Percentiles rank a stretch among this genome's conserved stretches.
Conservation (phyloP, 1,140 invertebrate genomes). For the Drosophila pachea region DNA sequence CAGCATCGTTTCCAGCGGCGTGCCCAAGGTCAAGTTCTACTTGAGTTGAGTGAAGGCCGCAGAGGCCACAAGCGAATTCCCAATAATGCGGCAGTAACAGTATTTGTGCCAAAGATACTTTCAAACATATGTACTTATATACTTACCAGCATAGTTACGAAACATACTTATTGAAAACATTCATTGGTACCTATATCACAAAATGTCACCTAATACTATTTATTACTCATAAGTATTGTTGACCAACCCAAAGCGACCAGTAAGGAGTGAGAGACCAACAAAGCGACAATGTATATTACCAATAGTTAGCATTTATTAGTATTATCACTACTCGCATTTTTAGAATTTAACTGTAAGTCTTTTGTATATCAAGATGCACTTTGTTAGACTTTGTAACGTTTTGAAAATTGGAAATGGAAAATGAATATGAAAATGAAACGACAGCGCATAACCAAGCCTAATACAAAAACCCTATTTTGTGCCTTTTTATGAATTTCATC, state of each 20-base stretch:
- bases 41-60: conserved; percentile 38
- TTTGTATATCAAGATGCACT: conserved; percentile 35
- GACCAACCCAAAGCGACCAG: conserved; percentile 28
- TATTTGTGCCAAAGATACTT: conserved; percentile 73
- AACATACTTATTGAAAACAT: conserved; percentile 22
- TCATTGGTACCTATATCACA: conserved; percentile 30
- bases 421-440: conserved; percentile 3
- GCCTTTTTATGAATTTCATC: conserved; percentile 1
- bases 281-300: conserved; percentile 17
- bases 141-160: conserved; percentile 33
- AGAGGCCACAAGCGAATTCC: background rate
- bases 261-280: conserved; percentile 28
- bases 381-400: conserved; percentile 63
- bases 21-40: conserved; percentile 73
- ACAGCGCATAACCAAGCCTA: background rate
- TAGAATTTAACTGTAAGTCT: conserved; percentile 55
- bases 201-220: conserved; percentile 70
- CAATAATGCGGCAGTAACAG: conserved; percentile 38
- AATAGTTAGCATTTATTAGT: conserved; percentile 32
- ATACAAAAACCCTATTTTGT: conserved; percentile 8
- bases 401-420: background rate
- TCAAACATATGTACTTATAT: conserved; percentile 33
- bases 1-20: conserved; percentile 64
- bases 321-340: conserved; percentile 44
- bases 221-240: conserved; percentile 32